Evolutionary conservation across 2,888 invertebrate species (phyloP), one percentile per base, ranked within the genome.

Genomic region (Hirtodrosophila duncani): DNA sequence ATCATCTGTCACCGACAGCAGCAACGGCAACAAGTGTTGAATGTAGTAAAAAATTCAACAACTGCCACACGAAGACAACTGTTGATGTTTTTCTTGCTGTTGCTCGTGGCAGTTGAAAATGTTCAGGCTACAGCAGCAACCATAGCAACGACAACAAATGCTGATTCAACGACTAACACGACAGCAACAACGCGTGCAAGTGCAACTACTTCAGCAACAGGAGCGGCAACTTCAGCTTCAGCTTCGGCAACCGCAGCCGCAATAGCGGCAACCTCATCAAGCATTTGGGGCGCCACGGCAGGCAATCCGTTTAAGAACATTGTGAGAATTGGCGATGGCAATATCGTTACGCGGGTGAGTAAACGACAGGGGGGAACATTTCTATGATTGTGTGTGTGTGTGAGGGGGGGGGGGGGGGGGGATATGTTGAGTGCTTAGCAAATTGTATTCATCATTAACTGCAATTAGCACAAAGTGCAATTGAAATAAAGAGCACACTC

Each of bases 281-380:
- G 7, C 14, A 46, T 27, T 31, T 56, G 36, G 64, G 61, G 46
- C 21, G 53, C 67, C 27, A 41, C 61, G 36, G 61, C 37, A 9
- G 33, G 27, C 18, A 11, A 70, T 59, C 69, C 72, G 23, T 66
- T 85, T 36, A 82, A 83, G 44, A 81, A 82, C 24, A 74, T 83
- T 49, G 53, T 85, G 11, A 74, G 84, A 38, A 84, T 86, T 27
- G 85, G 82, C 2, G 86, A 86, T 71, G 86, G 86, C 53, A 86
- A 82, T 60, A 70, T 84, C 31, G 78, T 86, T 34, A 70, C 70
- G 2, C 71, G 82, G 63, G 86, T 86, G 80, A 83, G 84, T 70
- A 31, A n/a, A n/a, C n/a, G n/a, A n/a, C n/a, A n/a, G n/a, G n/a
- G n/a, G n/a, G n/a, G n/a, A n/a, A n/a, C n/a, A n/a, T n/a, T n/a